These are phyloP conservation scores for Nymphalis urticae DNA, from an alignment of 2,888 invertebrate species.

Conservation along the genomic window DNA sequence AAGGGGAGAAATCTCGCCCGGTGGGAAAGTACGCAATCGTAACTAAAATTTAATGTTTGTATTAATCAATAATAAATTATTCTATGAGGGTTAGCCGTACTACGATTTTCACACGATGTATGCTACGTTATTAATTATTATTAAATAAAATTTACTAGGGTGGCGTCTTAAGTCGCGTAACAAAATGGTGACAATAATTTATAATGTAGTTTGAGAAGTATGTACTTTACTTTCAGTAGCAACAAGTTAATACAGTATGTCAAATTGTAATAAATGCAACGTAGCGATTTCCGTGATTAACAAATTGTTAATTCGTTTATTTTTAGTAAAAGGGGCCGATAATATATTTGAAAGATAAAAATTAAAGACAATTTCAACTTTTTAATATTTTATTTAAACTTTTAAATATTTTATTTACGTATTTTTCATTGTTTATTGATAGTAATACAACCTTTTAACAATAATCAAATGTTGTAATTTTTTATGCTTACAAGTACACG, in stretches of 20 bases:
- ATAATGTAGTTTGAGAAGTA: not conserved
- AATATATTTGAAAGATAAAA: no score
- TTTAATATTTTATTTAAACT: no score
- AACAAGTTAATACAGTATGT: no score
- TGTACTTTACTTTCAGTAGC: not conserved
- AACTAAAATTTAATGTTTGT: slow-evolving; percentile 72
- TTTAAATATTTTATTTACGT: no score
- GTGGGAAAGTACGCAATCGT: slow-evolving; percentile 72
- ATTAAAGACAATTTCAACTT: no score
- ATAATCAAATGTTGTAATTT: not conserved
- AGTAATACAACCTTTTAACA: not conserved
- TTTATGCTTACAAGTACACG: not conserved
- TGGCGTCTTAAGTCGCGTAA: not conserved
- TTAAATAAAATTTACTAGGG: no score
- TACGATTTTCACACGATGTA: slow-evolving; percentile 72
- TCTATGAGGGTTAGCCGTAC: slow-evolving; percentile 65
- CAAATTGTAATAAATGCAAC: no score
- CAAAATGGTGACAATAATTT: not conserved
- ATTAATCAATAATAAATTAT: slow-evolving; percentile 62
- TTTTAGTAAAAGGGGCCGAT: no score
- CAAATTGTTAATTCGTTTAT: no score
- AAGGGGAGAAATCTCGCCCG: slow-evolving; percentile 74
- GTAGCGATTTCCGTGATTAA: no score
- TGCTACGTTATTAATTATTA: not conserved
- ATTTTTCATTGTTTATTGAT: not conserved